These are phyloP conservation scores for Tanypteryx hageni DNA, from an alignment of 2,888 invertebrate genomes.

Conservation along the genomic window DNA sequence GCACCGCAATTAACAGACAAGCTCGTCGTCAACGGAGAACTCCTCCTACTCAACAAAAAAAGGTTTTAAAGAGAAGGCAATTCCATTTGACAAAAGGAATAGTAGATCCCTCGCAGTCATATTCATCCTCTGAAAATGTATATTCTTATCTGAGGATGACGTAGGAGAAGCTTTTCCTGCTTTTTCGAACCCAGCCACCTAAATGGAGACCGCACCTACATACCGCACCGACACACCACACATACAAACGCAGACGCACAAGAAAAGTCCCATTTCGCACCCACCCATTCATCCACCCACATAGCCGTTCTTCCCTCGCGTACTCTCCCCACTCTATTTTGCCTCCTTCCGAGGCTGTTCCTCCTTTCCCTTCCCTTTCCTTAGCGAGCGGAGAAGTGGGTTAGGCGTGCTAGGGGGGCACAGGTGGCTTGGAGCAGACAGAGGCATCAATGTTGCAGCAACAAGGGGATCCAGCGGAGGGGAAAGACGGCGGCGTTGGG, in stretches of 20 bases:
- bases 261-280: background rate
- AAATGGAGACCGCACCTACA: background rate
- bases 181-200: background rate
- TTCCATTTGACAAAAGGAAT: background rate
- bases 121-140: too few species aligned
- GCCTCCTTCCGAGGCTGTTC: background rate
- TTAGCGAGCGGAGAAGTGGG: constrained; percentile 27
- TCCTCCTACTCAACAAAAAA: background rate
- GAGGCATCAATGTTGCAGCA: constrained; percentile 62
- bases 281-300: background rate
- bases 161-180: too few species aligned
- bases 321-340: background rate
- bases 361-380: background rate
- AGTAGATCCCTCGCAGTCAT: too few species aligned
- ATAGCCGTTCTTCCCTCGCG: background rate
- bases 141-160: too few species aligned
- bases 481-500: background rate
- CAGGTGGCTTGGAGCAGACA: constrained; percentile 55
- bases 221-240: background rate
- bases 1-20: constrained; percentile 11
- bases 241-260: background rate
- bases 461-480: constrained; percentile 33
- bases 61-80: background rate
- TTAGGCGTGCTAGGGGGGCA: constrained; percentile 39
- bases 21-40: background rate